Evolutionary conservation across 2,888 invertebrate genomes (phyloP).

Genomic region (Tenodera sinensis): DNA sequence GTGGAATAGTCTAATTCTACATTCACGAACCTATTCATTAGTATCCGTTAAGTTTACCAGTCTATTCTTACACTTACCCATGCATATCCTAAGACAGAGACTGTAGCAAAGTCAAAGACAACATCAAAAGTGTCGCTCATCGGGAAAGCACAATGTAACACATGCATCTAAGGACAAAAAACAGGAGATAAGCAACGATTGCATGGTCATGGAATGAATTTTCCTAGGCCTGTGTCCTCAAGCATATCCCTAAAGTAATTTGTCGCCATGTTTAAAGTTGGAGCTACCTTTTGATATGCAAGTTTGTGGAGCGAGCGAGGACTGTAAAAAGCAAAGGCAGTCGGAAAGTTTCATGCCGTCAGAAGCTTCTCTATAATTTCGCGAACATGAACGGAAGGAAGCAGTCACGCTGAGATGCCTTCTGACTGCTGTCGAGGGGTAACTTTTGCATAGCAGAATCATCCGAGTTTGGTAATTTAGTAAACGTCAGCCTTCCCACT

Average conservation of each 20-base stretch:
- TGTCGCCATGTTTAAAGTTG: neutral
- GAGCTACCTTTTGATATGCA: neutral
- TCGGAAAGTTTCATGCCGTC: neutral
- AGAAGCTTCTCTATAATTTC: neutral
- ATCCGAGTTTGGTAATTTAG: neutral
- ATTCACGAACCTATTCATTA: no score
- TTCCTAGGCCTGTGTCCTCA: neutral
- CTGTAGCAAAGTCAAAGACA: no score
- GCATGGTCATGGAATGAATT: neutral
- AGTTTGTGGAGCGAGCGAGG: neutral
- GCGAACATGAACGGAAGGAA: neutral
- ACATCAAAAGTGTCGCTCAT: no score
- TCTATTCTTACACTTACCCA: no score
- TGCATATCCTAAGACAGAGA: no score
- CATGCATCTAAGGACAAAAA: neutral
- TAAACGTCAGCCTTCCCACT: neutral
- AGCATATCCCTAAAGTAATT: neutral
- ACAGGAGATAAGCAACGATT: neutral
- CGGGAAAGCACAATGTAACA: no score
- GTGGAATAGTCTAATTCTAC: no score
- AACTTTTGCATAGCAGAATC: neutral
- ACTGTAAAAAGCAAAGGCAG: neutral
- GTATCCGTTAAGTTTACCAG: no score
- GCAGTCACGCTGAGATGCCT: neutral
- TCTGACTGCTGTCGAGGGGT: neutral